These are phyloP conservation scores for Protobothrops flavoviridis DNA, from an alignment of 2,113 vertebrate species.

Conservation along the genomic window DNA sequence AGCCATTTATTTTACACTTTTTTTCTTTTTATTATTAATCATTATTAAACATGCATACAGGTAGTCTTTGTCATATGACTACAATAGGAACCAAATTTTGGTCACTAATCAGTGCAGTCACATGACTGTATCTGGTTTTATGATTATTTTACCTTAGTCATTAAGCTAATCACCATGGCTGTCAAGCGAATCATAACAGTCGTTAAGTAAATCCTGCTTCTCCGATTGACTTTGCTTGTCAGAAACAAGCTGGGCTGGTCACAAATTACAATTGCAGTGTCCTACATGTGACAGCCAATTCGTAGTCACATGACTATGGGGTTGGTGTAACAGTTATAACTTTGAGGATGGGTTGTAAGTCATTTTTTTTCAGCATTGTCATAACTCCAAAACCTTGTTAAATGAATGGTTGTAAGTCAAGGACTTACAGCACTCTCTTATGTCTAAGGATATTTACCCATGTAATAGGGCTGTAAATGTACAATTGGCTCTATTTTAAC, in stretches of 20 bases:
- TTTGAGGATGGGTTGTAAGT: too few species aligned
- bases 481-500: too few species aligned
- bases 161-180: background rate
- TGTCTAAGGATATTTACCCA: too few species aligned
- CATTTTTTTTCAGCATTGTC: too few species aligned
- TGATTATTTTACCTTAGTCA: background rate
- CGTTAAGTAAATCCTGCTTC: background rate
- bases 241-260: background rate
- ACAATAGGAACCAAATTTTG: background rate
- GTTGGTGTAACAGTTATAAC: too few species aligned
- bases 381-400: too few species aligned
- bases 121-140: background rate
- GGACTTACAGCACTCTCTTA: too few species aligned
- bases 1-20: background rate
- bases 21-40: background rate
- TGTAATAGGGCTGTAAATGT: too few species aligned
- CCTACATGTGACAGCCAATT: background rate
- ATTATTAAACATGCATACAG: background rate
- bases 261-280: background rate
- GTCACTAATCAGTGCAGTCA: background rate
- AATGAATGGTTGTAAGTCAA: too few species aligned
- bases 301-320: too few species aligned
- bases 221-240: background rate
- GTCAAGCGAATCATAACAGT: too few species aligned
- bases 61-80: background rate